Conservation (phyloP, 2,888 invertebrate species). For the Mimumesa dahlbomi region DNA sequence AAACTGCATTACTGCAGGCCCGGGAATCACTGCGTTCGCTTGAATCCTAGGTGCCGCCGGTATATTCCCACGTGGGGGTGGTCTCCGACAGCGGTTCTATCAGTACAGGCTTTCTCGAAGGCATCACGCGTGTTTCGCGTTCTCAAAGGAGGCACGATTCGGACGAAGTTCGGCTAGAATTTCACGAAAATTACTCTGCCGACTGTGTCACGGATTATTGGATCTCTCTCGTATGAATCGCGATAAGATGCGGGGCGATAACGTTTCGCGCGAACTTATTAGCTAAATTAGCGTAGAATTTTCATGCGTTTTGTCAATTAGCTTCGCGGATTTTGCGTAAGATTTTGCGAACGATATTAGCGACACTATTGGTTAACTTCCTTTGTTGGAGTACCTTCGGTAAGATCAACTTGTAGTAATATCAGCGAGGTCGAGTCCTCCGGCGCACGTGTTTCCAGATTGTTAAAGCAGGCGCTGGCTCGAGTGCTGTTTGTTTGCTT, state of each 20-base stretch:
- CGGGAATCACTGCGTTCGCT: slow-evolving; percentile 57
- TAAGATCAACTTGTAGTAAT: slow-evolving; percentile 29
- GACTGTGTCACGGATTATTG: too few species aligned
- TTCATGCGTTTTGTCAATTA: too few species aligned
- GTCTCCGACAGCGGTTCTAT: slow-evolving; percentile 39
- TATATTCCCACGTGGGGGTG: slow-evolving; percentile 47
- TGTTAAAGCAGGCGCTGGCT: slow-evolving; percentile 46
- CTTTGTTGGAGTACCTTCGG: slow-evolving; percentile 3
- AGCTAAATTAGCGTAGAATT: too few species aligned
- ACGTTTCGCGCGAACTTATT: too few species aligned
- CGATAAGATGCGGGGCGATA: too few species aligned
- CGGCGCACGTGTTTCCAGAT: slow-evolving; percentile 52
- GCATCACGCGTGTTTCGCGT: slow-evolving; percentile 1
- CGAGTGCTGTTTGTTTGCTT: slow-evolving; percentile 57
- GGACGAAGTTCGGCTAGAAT: too few species aligned
- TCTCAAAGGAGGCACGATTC: slow-evolving; percentile 35
- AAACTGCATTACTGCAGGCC: slow-evolving; percentile 63
- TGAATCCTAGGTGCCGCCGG: slow-evolving; percentile 15
- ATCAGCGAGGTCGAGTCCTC: slow-evolving; percentile 28
- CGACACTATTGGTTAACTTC: background rate
- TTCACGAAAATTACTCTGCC: too few species aligned
- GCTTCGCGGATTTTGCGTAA: too few species aligned
- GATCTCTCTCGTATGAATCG: too few species aligned
- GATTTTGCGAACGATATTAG: background rate
- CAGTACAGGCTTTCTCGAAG: slow-evolving; percentile 13